A percentile compares a stretch with the other conserved stretches of the same genome.
Conservation (phyloP, 1,140 invertebrate species). For the Augochlora pura region DNA sequence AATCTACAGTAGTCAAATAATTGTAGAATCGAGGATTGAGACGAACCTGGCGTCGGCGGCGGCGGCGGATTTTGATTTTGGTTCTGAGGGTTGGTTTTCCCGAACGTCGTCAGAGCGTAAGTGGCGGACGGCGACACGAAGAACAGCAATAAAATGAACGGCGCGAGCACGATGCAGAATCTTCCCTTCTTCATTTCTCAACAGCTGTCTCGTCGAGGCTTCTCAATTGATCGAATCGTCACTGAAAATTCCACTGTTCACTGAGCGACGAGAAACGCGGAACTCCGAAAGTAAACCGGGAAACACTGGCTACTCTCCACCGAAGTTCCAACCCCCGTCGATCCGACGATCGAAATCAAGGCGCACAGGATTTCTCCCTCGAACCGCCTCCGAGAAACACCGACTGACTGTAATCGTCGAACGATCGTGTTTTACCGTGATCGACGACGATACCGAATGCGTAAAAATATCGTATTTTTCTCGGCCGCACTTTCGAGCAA, state of each 20-base stretch:
- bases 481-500: conserved; percentile 25
- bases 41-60: conserved; percentile 80
- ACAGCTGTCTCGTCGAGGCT: conserved; percentile 1
- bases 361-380: neutral
- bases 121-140: conserved; percentile 79
- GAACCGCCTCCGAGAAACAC: neutral
- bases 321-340: neutral
- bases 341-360: neutral
- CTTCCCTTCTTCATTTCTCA: conserved; percentile 63
- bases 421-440: neutral
- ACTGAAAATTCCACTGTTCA: conserved; percentile 38
- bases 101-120: conserved; percentile 84
- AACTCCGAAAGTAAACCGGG: neutral
- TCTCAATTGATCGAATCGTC: conserved; percentile 7
- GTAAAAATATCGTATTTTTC: neutral
- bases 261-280: neutral
- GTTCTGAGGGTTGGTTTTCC: conserved; percentile 82
- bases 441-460: neutral
- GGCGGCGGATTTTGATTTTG: conserved; percentile 80
- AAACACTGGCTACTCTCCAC: conserved; percentile 3
- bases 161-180: conserved; percentile 60
- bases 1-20: neutral
- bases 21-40: neutral
- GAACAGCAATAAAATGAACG: conserved; percentile 60
- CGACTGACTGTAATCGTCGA: neutral